Base-by-base conservation (phyloP, 2,113 vertebrate genomes). In the Odobenus rosmarus region DNA sequence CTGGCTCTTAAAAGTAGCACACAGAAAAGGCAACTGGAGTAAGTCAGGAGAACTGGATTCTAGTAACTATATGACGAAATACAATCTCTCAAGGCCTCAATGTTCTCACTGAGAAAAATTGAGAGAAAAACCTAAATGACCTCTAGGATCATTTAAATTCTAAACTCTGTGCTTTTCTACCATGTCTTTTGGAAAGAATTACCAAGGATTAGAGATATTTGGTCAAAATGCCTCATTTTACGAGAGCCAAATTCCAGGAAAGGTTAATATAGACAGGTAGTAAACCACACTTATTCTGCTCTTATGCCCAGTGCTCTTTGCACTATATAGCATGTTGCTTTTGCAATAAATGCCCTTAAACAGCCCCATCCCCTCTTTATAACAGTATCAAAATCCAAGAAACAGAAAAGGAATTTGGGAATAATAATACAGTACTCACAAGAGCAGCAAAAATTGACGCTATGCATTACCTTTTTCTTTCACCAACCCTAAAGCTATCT, bases 311-410 rank as follows among this genome's bases (percentile, higher is more conserved):
- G 42, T 18, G 42, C n/a, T 59, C 67, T 36, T 36, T 53, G 61
- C 61, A 42, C 39, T n/a, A 33, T 77, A 26, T n/a, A 82, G 15
- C 2, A 3, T n/a, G 69, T 24, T 61, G 33, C 53, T 72, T 79
- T 90, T 53, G 9, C 28, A 93, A 55, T 62, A n/a, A 79, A 86
- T 36, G 42, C 21, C 26, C 69, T 85, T 62, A 76, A 90, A 85
- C 49, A 83, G 21, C 39, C 23, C 33, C 67, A 42, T 85, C 74
- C 33, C 76, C 31, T 87, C 49, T 88, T 88, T 59, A n/a, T 39
- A 57, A 72, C 5, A 42, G 80, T 85, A n/a, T 96, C n/a, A 86
- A 96, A 79, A 90, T 85, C 61, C 62, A 90, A 80, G 61, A 90
- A 72, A 46, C 51, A 80, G 15, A 90, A 93, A 61, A 53, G 46